phyloP scores from a whole-genome alignment of 2,113 vertebrate species.

The Cathartes aura region DNA sequence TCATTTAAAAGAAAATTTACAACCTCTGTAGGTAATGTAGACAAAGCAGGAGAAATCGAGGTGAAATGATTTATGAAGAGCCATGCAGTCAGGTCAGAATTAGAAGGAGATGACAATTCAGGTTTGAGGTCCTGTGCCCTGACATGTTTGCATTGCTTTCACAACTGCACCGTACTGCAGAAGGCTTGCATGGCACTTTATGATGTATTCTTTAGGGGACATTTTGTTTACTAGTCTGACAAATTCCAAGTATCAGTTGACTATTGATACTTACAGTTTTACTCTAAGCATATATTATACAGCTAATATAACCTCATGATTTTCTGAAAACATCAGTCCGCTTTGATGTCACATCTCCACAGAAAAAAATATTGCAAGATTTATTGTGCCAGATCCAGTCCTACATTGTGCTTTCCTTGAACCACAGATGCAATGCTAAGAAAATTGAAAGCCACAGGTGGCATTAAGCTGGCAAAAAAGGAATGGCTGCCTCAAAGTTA shows the following conservation, averaged over 20 bases:
- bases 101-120: background rate
- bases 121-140: background rate
- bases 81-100: background rate
- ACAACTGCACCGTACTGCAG: background rate
- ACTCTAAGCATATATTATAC: background rate
- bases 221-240: background rate
- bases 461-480: background rate
- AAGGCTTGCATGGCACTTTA: background rate
- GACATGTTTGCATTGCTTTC: background rate
- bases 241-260: background rate
- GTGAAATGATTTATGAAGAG: background rate
- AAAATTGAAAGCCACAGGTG: background rate
- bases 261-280: background rate
- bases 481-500: background rate
- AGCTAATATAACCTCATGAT: background rate
- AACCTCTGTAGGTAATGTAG: background rate
- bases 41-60: background rate
- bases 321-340: background rate
- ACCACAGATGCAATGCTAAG: background rate
- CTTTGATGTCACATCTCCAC: background rate
- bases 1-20: background rate
- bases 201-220: background rate
- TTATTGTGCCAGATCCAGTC: background rate
- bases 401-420: background rate
- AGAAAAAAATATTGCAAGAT: background rate